Evolutionary conservation across 2,797 vertebrate genomes (phyloP).

Genomic region (Gila robusta): DNA sequence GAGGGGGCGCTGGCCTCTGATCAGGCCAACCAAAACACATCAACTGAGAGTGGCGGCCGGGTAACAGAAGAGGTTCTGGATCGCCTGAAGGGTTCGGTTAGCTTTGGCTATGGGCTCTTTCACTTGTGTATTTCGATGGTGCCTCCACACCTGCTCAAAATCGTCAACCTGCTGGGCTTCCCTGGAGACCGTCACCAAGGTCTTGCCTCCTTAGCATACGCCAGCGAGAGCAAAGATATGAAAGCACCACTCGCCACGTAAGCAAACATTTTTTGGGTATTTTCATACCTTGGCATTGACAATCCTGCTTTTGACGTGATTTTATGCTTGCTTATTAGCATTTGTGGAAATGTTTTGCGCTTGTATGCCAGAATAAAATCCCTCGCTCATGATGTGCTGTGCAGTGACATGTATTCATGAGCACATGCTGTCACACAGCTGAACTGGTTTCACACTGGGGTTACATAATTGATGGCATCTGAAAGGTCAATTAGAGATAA

Average conservation of each 20-base stretch:
- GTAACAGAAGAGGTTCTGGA: constrained; percentile 80
- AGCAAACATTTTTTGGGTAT: constrained; percentile 67
- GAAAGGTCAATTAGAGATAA: constrained; percentile 42
- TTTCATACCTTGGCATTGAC: not conserved
- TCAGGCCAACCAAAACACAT: constrained; percentile 91
- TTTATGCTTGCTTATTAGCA: not conserved
- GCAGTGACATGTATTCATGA: not conserved
- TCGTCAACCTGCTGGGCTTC: constrained; percentile 99
- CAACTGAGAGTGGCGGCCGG: constrained; percentile 23
- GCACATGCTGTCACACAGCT: not conserved
- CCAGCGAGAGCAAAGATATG: constrained; percentile 99
- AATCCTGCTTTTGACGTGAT: not conserved
- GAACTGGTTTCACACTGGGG: constrained; percentile 15
- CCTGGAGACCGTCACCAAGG: constrained; percentile 97
- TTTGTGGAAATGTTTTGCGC: not conserved
- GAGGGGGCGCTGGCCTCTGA: constrained; percentile 85
- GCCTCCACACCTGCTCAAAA: constrained; percentile 98
- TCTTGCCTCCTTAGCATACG: constrained; percentile 93
- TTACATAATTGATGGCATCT: constrained; percentile 31
- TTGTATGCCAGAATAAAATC: not conserved
- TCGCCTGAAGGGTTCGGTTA: constrained; percentile 97
- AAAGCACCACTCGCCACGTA: constrained; percentile 99
- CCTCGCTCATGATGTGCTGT: not conserved
- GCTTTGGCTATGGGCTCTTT: constrained; percentile 99
- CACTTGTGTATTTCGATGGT: constrained; percentile 99